These are phyloP conservation scores for Amiota communis DNA, from an alignment of 2,888 invertebrate genomes.

Conservation along the genomic window DNA sequence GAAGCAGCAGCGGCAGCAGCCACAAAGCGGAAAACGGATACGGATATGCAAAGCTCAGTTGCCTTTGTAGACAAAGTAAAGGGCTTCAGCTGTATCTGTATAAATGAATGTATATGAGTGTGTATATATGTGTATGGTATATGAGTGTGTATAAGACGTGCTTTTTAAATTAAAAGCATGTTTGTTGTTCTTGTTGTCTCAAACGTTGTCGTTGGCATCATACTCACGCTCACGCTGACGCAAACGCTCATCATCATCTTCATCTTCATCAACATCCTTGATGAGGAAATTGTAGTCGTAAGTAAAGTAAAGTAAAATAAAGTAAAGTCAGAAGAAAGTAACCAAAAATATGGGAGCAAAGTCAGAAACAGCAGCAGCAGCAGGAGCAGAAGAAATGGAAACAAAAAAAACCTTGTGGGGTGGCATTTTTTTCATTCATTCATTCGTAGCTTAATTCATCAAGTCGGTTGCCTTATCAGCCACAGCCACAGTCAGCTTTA, in stretches of 20 bases:
- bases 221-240: too few relatives aligned
- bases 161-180: constrained; percentile 64
- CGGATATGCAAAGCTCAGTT: constrained; percentile 21
- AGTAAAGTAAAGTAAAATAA: constrained; percentile 16
- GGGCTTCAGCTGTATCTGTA: constrained; percentile 10
- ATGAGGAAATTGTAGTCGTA: constrained; percentile 59
- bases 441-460: constrained; percentile 50
- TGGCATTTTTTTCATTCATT: constrained; percentile 13
- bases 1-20: not conserved
- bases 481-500: constrained; percentile 39
- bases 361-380: constrained; percentile 22
- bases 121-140: constrained; percentile 26
- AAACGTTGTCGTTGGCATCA: not conserved
- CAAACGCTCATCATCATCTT: not conserved
- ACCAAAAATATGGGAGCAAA: constrained; percentile 19
- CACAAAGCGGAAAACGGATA: constrained; percentile 29
- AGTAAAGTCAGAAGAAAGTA: constrained; percentile 3
- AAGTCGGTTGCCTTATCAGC: constrained; percentile 36
- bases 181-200: constrained; percentile 36
- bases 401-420: constrained; percentile 22
- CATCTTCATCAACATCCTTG: constrained; percentile 36
- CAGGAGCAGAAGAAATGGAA: constrained; percentile 30
- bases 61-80: constrained; percentile 31
- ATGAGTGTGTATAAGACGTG: constrained; percentile 53
- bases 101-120: not conserved